phyloP scores from a whole-genome alignment of 2,113 vertebrate species.

The Misgurnus anguillicaudatus region DNA sequence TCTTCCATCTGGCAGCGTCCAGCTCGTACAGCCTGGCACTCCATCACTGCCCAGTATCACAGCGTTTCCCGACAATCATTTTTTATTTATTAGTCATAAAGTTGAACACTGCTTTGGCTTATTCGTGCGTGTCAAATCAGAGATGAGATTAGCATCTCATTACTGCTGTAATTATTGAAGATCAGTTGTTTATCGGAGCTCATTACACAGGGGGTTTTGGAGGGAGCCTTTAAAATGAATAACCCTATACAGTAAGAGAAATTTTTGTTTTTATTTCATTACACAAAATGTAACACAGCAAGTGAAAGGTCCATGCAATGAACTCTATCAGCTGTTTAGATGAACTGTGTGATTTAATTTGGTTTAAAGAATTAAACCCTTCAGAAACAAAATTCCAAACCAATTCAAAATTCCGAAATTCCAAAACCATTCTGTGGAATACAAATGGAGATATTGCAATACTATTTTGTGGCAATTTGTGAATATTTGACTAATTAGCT shows the following conservation, averaged over 20 bases:
- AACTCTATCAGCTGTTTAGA: too few species aligned
- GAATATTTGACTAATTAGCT: too few species aligned
- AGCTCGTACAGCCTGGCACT: slow-evolving; percentile 63
- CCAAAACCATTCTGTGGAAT: too few species aligned
- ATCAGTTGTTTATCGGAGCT: slow-evolving; percentile 84
- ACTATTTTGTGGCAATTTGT: too few species aligned
- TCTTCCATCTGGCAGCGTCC: slow-evolving; percentile 61
- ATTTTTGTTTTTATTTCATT: slow-evolving; percentile 17
- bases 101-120: slow-evolving; percentile 77
- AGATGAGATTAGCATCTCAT: slow-evolving; percentile 92
- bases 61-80: slow-evolving; percentile 73
- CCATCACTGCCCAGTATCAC: slow-evolving; percentile 63
- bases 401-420: too few species aligned
- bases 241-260: slow-evolving; percentile 55
- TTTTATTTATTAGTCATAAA: slow-evolving; percentile 84
- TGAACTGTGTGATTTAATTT: not conserved
- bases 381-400: too few species aligned
- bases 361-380: too few species aligned
- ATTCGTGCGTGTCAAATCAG: slow-evolving; percentile 86
- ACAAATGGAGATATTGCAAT: too few species aligned
- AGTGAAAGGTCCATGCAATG: too few species aligned
- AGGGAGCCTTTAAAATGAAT: slow-evolving; percentile 73
- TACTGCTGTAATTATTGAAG: slow-evolving; percentile 92
- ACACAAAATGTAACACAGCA: slow-evolving; percentile 6
- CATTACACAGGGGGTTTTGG: slow-evolving; percentile 71